A percentile compares a stretch with the other conserved stretches of the same genome.
phyloP scores from a whole-genome alignment of 1,140 invertebrate species.

The Tribolium castaneum region DNA sequence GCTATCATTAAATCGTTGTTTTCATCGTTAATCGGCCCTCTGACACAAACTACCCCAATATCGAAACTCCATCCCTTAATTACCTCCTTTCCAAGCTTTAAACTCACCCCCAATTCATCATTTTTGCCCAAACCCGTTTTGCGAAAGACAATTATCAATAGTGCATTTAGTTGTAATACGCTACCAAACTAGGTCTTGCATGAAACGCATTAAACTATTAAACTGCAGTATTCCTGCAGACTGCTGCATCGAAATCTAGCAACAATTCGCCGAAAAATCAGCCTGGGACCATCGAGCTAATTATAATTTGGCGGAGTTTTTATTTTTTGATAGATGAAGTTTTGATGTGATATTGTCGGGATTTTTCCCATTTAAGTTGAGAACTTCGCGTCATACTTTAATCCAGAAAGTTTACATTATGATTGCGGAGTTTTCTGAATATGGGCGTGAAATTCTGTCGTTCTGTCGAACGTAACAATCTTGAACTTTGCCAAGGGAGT shows the following conservation, averaged over 20 bases:
- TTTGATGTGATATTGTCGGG: constrained; percentile 33
- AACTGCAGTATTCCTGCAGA: too few relatives aligned
- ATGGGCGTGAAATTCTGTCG: constrained; percentile 31
- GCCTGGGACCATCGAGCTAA: not conserved
- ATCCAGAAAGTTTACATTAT: constrained; percentile 33
- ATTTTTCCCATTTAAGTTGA: constrained; percentile 36
- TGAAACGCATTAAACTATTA: too few relatives aligned
- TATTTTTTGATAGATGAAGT: constrained; percentile 32
- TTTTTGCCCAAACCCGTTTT: too few relatives aligned
- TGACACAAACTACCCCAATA: not conserved
- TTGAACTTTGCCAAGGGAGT: constrained; percentile 1
- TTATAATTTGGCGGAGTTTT: constrained; percentile 17
- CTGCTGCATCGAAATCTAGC: too few relatives aligned
- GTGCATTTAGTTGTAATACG: too few relatives aligned
- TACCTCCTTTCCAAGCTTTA: not conserved
- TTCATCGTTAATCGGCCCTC: not conserved
- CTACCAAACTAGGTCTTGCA: too few relatives aligned
- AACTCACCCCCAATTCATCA: not conserved
- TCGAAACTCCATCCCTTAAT: not conserved
- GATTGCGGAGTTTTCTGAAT: constrained; percentile 35
- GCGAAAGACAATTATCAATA: too few relatives aligned
- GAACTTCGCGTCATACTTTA: constrained; percentile 21
- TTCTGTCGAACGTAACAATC: constrained; percentile 31
- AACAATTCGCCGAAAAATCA: not conserved
- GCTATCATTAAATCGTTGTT: not conserved